Base-by-base conservation (phyloP, 2,113 vertebrate species). In the Ophthalmolycus amberensis region DNA sequence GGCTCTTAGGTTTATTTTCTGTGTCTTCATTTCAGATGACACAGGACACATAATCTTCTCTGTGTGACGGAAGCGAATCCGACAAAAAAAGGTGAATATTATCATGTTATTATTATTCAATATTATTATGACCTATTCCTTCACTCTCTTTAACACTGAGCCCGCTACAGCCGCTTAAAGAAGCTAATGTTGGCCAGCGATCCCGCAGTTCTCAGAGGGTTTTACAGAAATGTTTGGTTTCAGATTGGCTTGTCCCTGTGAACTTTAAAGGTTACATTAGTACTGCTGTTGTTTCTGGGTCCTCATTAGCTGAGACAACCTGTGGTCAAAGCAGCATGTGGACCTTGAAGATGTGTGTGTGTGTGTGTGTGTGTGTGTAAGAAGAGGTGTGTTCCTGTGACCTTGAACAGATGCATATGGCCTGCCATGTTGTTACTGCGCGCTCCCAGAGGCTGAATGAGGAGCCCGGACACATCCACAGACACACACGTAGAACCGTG, bases 291-390 rank as follows among this genome's bases (percentile, higher is more conserved):
- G 25, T 67, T 46, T 29, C 25, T 48, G 20, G 65, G 42, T 29
- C 15, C 65, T 29, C 10, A 29, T 42, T 18, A 74, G 38, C 40
- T 32, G 0, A 64, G 48, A 0, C 40, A 48, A 34, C 42, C 40
- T 52, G 65, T 37, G 25, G 71, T 73, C 42, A 67, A 38, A 60
- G n/a, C 71, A 67, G 42, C 32, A 68, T 59, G n/a, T 25, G 66
- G 52, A 67, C 40, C 62, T 8, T 73, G 40, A 66, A 29, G 22
- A 3, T 25, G 11, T 20, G 59, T 48, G 20, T 48, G 20, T 58
- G 71, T 20, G 9, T 12, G 27, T 60, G 15, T 60, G 58, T 60
- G 15, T 15, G 44, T 25, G 25, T 25, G 27, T 29, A 29, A 29
- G 29, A 46, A 14, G 56, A 32, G 58, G 32, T 46, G 40, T 29